Percentiles rank a stretch among this genome's conserved stretches.
These are phyloP conservation scores for Acanthopagrus latus DNA, from an alignment of 2,797 vertebrate species.

Conservation along the genomic window DNA sequence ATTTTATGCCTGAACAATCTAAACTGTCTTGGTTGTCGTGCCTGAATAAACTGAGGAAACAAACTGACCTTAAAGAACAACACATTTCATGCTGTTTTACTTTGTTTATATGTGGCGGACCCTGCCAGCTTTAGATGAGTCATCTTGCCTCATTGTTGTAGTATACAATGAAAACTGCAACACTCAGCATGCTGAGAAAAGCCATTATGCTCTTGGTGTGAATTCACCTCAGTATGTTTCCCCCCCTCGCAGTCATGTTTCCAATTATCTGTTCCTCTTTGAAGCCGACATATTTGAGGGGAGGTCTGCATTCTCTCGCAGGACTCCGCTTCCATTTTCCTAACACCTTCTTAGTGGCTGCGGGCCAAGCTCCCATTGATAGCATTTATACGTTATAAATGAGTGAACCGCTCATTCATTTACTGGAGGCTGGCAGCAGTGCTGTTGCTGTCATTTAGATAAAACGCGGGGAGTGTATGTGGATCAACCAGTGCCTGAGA, in stretches of 20 bases:
- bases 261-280: constrained; percentile 67
- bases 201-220: constrained; percentile 9
- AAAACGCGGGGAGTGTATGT: neutral
- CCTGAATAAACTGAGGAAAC: too few species aligned
- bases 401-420: constrained; percentile 11
- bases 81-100: too few species aligned
- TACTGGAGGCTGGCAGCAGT: constrained; percentile 14
- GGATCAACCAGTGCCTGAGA: neutral
- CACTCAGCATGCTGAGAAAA: neutral
- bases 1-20: too few species aligned
- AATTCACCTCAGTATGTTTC: constrained; percentile 36
- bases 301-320: constrained; percentile 24
- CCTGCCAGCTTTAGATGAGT: neutral
- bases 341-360: constrained; percentile 34
- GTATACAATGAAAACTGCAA: neutral
- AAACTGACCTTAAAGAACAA: too few species aligned
- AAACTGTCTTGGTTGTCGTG: too few species aligned
- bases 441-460: constrained; percentile 5
- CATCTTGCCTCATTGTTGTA: neutral
- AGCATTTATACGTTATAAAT: constrained; percentile 25
- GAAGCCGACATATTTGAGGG: constrained; percentile 44
- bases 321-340: constrained; percentile 35
- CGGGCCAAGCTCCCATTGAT: constrained; percentile 25
- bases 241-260: constrained; percentile 48
- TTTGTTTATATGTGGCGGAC: too few species aligned